Base-by-base conservation (phyloP, 2,888 invertebrate species). In the Oligia fasciuncula region DNA sequence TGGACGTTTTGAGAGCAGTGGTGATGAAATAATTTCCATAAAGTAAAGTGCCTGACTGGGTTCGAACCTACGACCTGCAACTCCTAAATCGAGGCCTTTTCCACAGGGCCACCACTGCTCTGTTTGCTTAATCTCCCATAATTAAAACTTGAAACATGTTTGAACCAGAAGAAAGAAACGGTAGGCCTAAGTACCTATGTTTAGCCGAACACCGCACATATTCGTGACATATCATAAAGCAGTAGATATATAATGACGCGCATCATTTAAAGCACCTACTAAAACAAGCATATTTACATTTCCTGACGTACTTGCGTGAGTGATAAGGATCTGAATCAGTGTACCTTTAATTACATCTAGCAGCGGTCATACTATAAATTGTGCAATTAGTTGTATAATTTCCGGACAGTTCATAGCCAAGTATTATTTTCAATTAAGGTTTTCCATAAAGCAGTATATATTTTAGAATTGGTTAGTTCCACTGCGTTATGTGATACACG, bases 271-370 rank as follows among this genome's bases (percentile, higher is more conserved):
- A n/a, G 13, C 43, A 6, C n/a, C 23, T 60, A 40, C 40, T 67
- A 17, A 35, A 63, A 68, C 54, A 68, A 66, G n/a, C 46, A 63
- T 62, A 79, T 68, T 79, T 72, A 43, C 67, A 51, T 74, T 57
- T 79, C 13, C n/a, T 69, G 70, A 46, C 60, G 76, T 68, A 67
- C n/a, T 29, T 69, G 62, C 46, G 83, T 83, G 62, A 83, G 68
- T 60, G 70, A 79, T 73, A 85, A 72, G 68, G 68, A 74, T 83
- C 67, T 79, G 13, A 81, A 63, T 73, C 40, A 63, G 43, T 67
- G 66, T 67, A 65, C 54, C 67, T 73, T 73, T 73, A 73, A 81
- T 73, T 68, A 75, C 62, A 43, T 17, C 43, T 62, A 73, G n/a
- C 70, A 68, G 2, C 0, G 35, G 43, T 76, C 23, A 13, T 80